A percentile compares a stretch with the other conserved stretches of the same genome.
phyloP scores from a whole-genome alignment of 35 echinoderm and acorn worm genomes.

The Strongylocentrotus purpuratus region DNA sequence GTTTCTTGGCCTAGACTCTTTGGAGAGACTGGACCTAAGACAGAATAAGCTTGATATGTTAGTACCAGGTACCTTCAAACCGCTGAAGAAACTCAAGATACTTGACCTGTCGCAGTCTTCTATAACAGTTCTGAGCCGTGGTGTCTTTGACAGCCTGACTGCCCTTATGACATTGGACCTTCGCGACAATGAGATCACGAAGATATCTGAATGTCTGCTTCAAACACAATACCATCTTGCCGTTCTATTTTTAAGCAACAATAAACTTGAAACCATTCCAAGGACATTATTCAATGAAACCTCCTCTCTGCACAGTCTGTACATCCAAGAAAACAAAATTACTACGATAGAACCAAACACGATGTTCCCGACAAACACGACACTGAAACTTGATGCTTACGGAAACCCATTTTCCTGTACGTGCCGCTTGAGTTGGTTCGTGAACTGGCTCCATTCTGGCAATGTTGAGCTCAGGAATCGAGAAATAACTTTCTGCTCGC shows the following conservation, averaged over 20 bases:
- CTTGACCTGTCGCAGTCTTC: not conserved
- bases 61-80: not conserved
- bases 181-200: not conserved
- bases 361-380: not conserved
- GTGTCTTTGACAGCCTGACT: not conserved
- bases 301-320: not conserved
- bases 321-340: not conserved
- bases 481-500: not conserved
- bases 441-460: not conserved
- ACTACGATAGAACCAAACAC: not conserved
- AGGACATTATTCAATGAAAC: not conserved
- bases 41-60: not conserved
- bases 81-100: not conserved
- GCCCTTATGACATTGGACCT: not conserved
- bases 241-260: not conserved
- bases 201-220: not conserved
- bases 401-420: conserved; percentile 11
- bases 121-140: not conserved
- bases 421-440: not conserved
- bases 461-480: not conserved
- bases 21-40: not conserved
- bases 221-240: not conserved
- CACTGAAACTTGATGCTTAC: not conserved
- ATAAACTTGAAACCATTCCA: not conserved
- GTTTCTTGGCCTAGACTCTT: not conserved